phyloP scores from a whole-genome alignment of 1,140 invertebrate species.

The Xylocopa sonorina region DNA sequence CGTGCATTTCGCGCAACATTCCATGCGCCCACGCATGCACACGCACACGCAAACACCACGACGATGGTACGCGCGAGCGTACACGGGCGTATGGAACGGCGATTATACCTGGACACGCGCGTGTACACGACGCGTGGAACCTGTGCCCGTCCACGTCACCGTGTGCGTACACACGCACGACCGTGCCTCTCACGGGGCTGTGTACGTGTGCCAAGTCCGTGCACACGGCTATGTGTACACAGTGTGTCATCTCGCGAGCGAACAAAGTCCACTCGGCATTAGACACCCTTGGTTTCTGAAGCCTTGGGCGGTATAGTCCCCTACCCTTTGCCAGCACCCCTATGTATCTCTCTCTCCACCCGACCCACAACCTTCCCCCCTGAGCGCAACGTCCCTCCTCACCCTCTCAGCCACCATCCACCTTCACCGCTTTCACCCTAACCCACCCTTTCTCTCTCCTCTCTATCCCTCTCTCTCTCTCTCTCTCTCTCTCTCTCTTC shows the following conservation, averaged over 20 bases:
- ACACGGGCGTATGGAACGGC: background rate
- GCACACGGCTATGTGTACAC: conserved; percentile 31
- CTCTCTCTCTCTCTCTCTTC: conserved; percentile 27
- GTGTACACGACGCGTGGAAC: background rate
- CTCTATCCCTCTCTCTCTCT: conserved; percentile 39
- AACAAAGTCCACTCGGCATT: conserved; percentile 78
- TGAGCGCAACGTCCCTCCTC: conserved; percentile 48
- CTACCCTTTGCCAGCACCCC: conserved; percentile 74
- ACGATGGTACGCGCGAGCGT: background rate
- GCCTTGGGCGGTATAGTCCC: conserved; percentile 73
- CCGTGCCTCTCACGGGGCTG: background rate
- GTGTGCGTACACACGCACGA: background rate
- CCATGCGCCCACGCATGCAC: background rate
- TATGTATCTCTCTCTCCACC: conserved; percentile 71
- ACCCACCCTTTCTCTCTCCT: conserved; percentile 21
- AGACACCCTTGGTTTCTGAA: conserved; percentile 78
- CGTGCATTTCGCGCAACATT: conserved; percentile 41
- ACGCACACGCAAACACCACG: background rate
- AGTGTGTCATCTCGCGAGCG: conserved; percentile 73
- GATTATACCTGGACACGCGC: conserved; percentile 10
- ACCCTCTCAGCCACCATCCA: conserved; percentile 47
- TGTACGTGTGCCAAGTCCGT: background rate
- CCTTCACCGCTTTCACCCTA: conserved; percentile 59
- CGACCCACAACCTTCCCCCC: conserved; percentile 55
- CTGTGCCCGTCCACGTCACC: background rate